A percentile compares a stretch with the other conserved stretches of the same genome.
Conservation (phyloP, 2,888 invertebrate genomes). For the Tanypteryx hageni region DNA sequence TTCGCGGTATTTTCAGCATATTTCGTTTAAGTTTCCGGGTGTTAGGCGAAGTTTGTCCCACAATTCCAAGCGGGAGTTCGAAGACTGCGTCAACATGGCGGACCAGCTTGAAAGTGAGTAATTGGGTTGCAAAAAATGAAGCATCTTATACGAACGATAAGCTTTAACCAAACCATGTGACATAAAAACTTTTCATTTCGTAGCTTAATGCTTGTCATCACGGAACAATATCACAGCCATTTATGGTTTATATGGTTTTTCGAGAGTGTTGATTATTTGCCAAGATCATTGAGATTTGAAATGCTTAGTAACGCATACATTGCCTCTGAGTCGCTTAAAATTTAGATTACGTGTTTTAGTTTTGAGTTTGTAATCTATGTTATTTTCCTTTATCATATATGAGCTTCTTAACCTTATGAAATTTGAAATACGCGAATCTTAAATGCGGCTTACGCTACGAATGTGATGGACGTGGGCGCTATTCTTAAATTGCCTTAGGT, state of each 20-base stretch:
- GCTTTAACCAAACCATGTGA: constrained; percentile 37
- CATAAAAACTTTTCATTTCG: background rate
- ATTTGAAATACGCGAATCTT: constrained; percentile 31
- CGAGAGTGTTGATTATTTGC: constrained; percentile 58
- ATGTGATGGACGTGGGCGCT: constrained; percentile 47
- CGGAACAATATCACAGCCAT: constrained; percentile 35
- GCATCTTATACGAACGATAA: constrained; percentile 13
- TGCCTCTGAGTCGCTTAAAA: background rate
- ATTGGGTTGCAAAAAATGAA: constrained; percentile 63
- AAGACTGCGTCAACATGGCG: constrained; percentile 85
- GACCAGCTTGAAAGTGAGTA: constrained; percentile 87
- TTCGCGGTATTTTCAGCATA: constrained; percentile 61
- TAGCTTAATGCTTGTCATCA: constrained; percentile 41
- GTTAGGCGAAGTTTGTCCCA: constrained; percentile 55
- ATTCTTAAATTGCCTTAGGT: constrained; percentile 73
- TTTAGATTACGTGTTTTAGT: background rate
- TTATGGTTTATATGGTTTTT: constrained; percentile 41
- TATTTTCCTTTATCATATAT: background rate
- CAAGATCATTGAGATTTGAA: constrained; percentile 52
- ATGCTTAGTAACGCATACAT: constrained; percentile 58
- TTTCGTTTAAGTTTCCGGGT: constrained; percentile 64
- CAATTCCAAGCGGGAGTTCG: constrained; percentile 69
- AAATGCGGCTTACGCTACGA: constrained; percentile 39
- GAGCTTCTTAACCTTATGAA: background rate
- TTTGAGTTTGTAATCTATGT: background rate